Conservation (phyloP, 1,140 invertebrate genomes). For the Tetragonula clypearis region DNA sequence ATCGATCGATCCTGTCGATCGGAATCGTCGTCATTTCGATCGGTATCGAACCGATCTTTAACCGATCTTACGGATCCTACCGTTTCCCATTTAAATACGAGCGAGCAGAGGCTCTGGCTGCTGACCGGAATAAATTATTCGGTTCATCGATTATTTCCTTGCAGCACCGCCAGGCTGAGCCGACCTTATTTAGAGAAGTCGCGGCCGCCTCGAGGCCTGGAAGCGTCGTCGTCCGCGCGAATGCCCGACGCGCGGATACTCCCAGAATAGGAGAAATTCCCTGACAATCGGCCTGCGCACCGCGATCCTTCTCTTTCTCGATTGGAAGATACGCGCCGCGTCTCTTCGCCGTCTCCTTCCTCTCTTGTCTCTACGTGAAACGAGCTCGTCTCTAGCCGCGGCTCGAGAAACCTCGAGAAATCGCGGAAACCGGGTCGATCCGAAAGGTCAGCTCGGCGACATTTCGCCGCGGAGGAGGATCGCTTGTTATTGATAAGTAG, state of each 20-base stretch:
- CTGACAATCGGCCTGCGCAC: slow-evolving; percentile 33
- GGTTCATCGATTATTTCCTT: slow-evolving; percentile 46
- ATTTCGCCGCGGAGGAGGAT: slow-evolving; percentile 47
- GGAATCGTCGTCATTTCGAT: background rate
- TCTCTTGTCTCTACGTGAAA: slow-evolving; percentile 5
- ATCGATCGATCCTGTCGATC: no score
- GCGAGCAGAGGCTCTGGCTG: background rate
- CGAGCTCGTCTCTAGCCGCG: slow-evolving; percentile 1
- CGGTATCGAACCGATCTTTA: background rate
- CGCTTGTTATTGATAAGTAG: slow-evolving; percentile 31
- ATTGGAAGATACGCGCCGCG: slow-evolving; percentile 10
- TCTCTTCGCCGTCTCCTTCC: slow-evolving; percentile 27
- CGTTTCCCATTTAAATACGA: slow-evolving; percentile 42
- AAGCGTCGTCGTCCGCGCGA: slow-evolving; percentile 17
- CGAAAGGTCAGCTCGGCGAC: slow-evolving; percentile 62
- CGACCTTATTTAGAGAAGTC: slow-evolving; percentile 47
- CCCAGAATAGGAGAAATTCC: slow-evolving; percentile 52
- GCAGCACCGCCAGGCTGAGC: slow-evolving; percentile 10
- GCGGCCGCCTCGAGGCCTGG: slow-evolving; percentile 14
- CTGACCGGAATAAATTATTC: slow-evolving; percentile 44
- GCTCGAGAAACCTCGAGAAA: slow-evolving; percentile 57
- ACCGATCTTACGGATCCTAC: background rate
- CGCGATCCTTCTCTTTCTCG: slow-evolving; percentile 19
- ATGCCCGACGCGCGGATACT: slow-evolving; percentile 12
- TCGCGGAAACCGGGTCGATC: slow-evolving; percentile 60